phyloP scores from a whole-genome alignment of 2,888 invertebrate species.

The Drosophila maculinotata region DNA sequence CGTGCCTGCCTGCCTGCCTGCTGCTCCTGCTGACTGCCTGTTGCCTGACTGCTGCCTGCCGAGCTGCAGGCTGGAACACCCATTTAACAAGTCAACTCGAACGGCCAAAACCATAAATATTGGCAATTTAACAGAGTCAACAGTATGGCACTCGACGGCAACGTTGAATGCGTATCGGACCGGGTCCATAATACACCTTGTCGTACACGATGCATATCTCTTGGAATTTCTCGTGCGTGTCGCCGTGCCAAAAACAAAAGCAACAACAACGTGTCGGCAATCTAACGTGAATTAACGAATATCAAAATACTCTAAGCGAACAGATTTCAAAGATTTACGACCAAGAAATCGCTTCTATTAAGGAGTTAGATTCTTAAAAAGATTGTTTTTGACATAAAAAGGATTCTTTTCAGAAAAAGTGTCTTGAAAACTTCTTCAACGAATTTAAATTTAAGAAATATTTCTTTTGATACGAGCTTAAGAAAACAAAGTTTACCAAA shows the following conservation, averaged over 20 bases:
- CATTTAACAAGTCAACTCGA: slow-evolving; percentile 85
- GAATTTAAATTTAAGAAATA: too few relatives aligned
- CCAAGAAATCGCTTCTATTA: too few relatives aligned
- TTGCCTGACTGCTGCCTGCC: slow-evolving; percentile 30
- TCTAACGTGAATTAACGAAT: slow-evolving; percentile 6
- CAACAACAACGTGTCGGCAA: slow-evolving; percentile 20
- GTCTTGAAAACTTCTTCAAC: too few relatives aligned
- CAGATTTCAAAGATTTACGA: too few relatives aligned
- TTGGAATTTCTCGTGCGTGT: slow-evolving; percentile 80
- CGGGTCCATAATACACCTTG: slow-evolving; percentile 85
- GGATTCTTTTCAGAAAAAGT: too few relatives aligned
- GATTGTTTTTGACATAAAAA: background rate
- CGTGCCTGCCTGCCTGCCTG: slow-evolving; percentile 20
- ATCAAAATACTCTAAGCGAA: slow-evolving; percentile 19
- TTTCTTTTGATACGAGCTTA: too few relatives aligned
- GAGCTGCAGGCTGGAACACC: slow-evolving; percentile 74
- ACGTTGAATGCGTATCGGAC: slow-evolving; percentile 40
- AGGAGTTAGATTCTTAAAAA: background rate
- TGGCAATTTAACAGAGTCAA: slow-evolving; percentile 81
- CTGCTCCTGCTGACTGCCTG: slow-evolving; percentile 6
- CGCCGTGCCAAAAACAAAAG: slow-evolving; percentile 77
- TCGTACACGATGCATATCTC: slow-evolving; percentile 85
- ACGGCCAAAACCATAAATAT: slow-evolving; percentile 85
- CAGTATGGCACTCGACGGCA: slow-evolving; percentile 76
- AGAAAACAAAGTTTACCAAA: too few relatives aligned